Evolutionary conservation across 2,113 vertebrate genomes (phyloP).

Genomic region (Sinocyclocheilus maitianheensis): DNA sequence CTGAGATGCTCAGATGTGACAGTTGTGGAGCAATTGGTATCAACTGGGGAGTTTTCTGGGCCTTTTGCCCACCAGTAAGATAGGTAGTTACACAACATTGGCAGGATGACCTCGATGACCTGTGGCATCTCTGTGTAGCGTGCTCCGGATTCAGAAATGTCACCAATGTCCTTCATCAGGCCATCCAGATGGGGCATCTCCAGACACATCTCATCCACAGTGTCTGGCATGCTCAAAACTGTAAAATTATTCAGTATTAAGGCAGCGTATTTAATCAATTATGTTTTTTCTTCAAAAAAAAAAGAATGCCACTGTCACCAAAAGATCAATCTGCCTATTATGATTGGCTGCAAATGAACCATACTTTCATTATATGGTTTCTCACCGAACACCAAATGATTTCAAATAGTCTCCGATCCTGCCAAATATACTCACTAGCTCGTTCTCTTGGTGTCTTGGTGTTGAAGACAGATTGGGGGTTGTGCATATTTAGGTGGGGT

Average conservation of each 20-base stretch:
- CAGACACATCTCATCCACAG: constrained; percentile 91
- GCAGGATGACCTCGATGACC: constrained; percentile 92
- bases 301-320: no score
- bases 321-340: neutral
- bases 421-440: constrained; percentile 84
- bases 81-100: constrained; percentile 96
- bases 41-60: constrained; percentile 79
- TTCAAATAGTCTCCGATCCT: neutral
- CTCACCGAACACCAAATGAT: no score
- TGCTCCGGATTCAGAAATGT: constrained; percentile 92
- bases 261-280: neutral
- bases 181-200: constrained; percentile 88
- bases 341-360: neutral
- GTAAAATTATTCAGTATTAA: constrained; percentile 22
- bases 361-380: neutral
- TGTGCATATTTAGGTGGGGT: constrained; percentile 87
- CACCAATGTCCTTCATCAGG: constrained; percentile 90
- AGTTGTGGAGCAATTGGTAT: constrained; percentile 82
- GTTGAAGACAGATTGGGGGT: constrained; percentile 93
- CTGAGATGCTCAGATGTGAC: constrained; percentile 94
- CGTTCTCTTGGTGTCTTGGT: constrained; percentile 92
- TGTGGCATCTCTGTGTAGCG: constrained; percentile 96
- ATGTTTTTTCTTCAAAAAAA: neutral
- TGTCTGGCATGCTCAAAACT: constrained; percentile 96
- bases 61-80: constrained; percentile 97